Evolutionary conservation across 92 coral and sea anemone genomes (phyloP), one percentile per base, ranked within the genome.

Genomic region (Scolanthus callimorphus): DNA sequence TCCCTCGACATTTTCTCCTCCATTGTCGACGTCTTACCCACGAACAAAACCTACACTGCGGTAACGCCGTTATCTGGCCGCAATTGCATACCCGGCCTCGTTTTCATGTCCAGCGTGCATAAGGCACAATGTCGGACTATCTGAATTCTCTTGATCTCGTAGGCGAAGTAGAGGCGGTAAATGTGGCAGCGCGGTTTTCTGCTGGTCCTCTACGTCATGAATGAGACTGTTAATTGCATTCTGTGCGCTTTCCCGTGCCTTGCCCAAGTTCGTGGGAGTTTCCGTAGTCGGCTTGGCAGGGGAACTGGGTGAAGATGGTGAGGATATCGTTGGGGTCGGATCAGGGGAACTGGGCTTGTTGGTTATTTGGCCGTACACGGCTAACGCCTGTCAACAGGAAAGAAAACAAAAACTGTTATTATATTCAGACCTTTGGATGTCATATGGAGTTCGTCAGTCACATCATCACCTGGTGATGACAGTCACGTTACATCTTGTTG

Each of bases 281-380:
- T 27, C 19, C 37, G 30, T 12, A 23, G 59, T 30, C 2, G 73
- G 54, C 22, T 29, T 12, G 11, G 51, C 51, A 23, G 60, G 28
- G 38, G 44, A 22, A 23, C 37, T 56, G 29, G n/a, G n/a, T n/a
- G n/a, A n/a, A n/a, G n/a, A n/a, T n/a, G n/a, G n/a, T n/a, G n/a
- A n/a, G n/a, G n/a, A n/a, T n/a, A n/a, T n/a, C n/a, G 29, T 51
- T 34, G 55, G 54, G 30, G 62, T 49, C 3, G 74, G 43, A 41
- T 58, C 27, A 0, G 83, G 73, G 12, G 81, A 51, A 8, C 17
- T 53, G 0, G 53, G 62, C 12, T 49, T 71, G 8, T 80, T 67
- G 25, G 88, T 79, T 43, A 91, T 30, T 23, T 92, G 97, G 8
- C 90, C 91, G 55, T 92, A 92, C 17, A 92, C 97, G n/a, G 97